Percentiles rank a stretch among this genome's conserved stretches.
Evolutionary conservation across 2,797 vertebrate species (phyloP).

Genomic region (Martes flavigula): DNA sequence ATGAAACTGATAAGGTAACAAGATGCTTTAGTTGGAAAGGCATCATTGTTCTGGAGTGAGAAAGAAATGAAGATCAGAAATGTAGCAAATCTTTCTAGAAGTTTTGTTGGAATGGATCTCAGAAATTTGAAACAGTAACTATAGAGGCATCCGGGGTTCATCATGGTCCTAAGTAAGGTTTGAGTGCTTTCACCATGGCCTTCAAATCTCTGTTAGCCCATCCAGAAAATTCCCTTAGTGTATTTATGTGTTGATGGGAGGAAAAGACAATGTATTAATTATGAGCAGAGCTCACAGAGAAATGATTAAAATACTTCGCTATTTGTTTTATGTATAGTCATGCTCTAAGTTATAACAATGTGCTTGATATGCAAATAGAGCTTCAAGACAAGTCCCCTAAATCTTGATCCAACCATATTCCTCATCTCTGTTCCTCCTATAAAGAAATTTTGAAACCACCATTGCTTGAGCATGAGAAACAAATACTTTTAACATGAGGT

Average conservation of each 20-base stretch:
- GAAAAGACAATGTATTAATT: background rate
- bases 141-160: fast-evolving
- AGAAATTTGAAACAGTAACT: background rate
- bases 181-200: background rate
- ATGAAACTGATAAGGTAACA: background rate
- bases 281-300: background rate
- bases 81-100: background rate
- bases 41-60: background rate
- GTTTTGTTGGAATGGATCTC: fast-evolving
- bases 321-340: background rate
- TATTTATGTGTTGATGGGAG: background rate
- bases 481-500: background rate
- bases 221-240: background rate
- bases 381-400: background rate
- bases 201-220: background rate
- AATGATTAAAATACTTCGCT: background rate
- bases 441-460: background rate
- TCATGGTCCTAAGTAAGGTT: background rate
- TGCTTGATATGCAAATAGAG: background rate
- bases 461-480: background rate
- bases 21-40: background rate
- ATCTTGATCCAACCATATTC: background rate
- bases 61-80: background rate
- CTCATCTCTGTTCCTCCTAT: background rate
- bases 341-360: background rate